Evolutionary conservation across 2,113 vertebrate genomes (phyloP), one percentile per base, ranked within the genome.

Genomic region (Bubo blakistoni): DNA sequence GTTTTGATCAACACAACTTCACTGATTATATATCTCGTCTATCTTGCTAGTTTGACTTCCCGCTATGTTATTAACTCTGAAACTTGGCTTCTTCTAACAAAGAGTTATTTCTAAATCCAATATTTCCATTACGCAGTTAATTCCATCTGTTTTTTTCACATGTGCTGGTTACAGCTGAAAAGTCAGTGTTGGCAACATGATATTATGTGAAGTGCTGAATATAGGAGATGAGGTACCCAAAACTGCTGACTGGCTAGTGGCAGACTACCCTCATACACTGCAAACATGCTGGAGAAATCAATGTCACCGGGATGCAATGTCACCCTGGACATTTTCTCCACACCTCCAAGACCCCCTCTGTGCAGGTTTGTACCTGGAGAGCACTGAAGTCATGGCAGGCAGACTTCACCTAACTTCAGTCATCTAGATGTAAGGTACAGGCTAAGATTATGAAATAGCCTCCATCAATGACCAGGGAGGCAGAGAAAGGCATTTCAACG

Each of bases 81-180:
- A 85, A 82, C 51, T 66, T 94, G 44, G 4, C 49, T 93, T 72
- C 81, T 85, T 80, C 66, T 87, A 66, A 54, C 36, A 62, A 89
- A 72, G 52, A 95, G 22, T 88, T 81, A 55, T 74, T 74, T 95
- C 82, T 80, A 95, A 90, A 73, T 77, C 26, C 18, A 73, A 5
- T 82, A 47, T 94, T 96, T 80, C 67, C 72, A 83, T 92, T 77
- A 59, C 1, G 1, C 38, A 38, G 58, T 79, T 83, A 86, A 73
- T 96, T 95, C 51, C n/a, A 22, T 86, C 58, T 87, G 51, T 0
- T 82, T 72, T 59, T 85, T 93, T 88, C 22, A 27, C 47, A 54
- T 30, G 32, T 59, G 47, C 62, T 81, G 20, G n/a, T 81, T 92
- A 63, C 24, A 69, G 38, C 42, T 85, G 80, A 90, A 59, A 95